Percentiles rank a stretch among this genome's conserved stretches.
Evolutionary conservation across 1,140 invertebrate species (phyloP).

Genomic region (Pogonus chalceus): DNA sequence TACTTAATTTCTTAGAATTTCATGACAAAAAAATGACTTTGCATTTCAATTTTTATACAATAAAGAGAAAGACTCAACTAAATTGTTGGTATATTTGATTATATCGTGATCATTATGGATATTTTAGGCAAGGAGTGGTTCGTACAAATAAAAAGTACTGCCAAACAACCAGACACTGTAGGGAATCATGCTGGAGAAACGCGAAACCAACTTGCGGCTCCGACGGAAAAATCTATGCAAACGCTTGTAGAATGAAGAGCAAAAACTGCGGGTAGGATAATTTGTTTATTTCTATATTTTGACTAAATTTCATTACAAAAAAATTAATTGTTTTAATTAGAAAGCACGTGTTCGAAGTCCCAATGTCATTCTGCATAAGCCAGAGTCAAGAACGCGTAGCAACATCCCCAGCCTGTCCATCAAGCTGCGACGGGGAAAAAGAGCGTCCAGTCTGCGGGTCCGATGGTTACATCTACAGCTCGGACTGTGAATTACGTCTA

Average conservation of each 20-base stretch:
- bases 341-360: constrained; percentile 84
- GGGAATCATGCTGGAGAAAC: constrained; percentile 81
- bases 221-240: constrained; percentile 82
- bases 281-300: no score
- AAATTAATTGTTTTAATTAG: constrained; percentile 36
- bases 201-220: constrained; percentile 85
- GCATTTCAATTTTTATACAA: no score
- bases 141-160: constrained; percentile 79
- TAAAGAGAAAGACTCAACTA: no score
- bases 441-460: constrained; percentile 72
- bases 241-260: constrained; percentile 84
- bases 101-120: constrained; percentile 4
- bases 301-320: background rate
- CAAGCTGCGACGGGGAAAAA: constrained; percentile 53
- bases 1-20: no score
- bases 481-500: constrained; percentile 82
- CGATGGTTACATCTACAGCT: constrained; percentile 78
- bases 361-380: constrained; percentile 75
- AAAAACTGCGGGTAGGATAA: constrained; percentile 78
- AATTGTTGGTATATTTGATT: background rate
- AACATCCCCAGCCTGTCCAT: constrained; percentile 51
- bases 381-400: constrained; percentile 65
- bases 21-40: no score
- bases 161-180: constrained; percentile 81
- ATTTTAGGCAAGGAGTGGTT: constrained; percentile 62